These are phyloP conservation scores for Yasuhikotakia modesta DNA, from an alignment of 2,797 vertebrate genomes.

Conservation along the genomic window DNA sequence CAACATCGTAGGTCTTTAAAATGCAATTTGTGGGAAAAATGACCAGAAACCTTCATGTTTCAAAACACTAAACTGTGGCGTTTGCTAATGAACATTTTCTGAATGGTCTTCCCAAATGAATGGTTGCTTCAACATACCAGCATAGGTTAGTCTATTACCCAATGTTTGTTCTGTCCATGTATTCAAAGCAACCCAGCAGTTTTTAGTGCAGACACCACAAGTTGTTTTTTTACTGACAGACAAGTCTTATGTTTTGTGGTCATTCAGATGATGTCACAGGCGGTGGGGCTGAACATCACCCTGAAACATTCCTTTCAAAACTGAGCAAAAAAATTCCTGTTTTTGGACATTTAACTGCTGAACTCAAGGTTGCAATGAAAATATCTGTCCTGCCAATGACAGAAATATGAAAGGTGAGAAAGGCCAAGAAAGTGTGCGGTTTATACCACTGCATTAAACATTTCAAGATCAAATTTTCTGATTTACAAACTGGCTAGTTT, in stretches of 20 bases:
- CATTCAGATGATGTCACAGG: not conserved
- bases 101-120: too few species aligned
- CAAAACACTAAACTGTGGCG: slow-evolving; percentile 11
- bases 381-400: slow-evolving; percentile 47
- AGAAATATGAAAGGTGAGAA: slow-evolving; percentile 31
- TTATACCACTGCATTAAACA: slow-evolving; percentile 48
- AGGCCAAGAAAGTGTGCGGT: slow-evolving; percentile 38
- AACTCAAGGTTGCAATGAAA: slow-evolving; percentile 48
- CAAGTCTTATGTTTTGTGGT: not conserved
- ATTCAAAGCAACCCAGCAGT: too few species aligned
- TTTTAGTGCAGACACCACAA: not conserved
- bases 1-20: slow-evolving; percentile 1
- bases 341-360: slow-evolving; percentile 44
- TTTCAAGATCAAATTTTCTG: slow-evolving; percentile 48
- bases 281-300: not conserved
- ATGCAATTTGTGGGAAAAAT: slow-evolving; percentile 20
- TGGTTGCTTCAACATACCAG: too few species aligned
- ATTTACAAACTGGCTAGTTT: slow-evolving; percentile 49
- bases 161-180: too few species aligned
- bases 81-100: not conserved
- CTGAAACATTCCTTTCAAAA: not conserved
- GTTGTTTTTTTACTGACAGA: not conserved
- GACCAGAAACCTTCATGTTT: slow-evolving; percentile 18
- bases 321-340: not conserved
- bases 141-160: too few species aligned